A percentile compares a stretch with the other conserved stretches of the same genome.
phyloP scores from a whole-genome alignment of 2,797 vertebrate genomes.

The Buphagus erythrorhynchus region DNA sequence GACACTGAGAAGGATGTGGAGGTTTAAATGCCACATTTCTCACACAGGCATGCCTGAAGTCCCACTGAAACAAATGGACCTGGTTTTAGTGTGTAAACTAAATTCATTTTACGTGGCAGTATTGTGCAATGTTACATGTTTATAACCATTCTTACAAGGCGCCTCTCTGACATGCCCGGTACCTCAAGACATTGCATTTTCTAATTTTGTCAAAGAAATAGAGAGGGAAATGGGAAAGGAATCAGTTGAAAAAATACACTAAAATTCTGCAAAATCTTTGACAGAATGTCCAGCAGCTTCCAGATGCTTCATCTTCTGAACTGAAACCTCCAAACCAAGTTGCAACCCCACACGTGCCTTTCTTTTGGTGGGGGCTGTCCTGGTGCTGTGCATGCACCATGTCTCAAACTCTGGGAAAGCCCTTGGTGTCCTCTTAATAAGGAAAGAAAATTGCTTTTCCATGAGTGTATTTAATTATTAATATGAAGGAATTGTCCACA shows the following conservation, averaged over 20 bases:
- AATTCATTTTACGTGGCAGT: background rate
- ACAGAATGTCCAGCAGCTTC: background rate
- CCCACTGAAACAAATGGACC: background rate
- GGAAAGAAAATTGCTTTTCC: background rate
- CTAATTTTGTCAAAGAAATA: background rate
- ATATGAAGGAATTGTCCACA: background rate
- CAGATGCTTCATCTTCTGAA: background rate
- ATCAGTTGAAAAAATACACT: background rate
- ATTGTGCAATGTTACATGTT: background rate
- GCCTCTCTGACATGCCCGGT: accelerated
- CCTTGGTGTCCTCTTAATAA: background rate
- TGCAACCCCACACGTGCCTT: background rate
- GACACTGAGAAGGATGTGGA: background rate
- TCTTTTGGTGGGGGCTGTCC: background rate
- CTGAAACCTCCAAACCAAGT: background rate
- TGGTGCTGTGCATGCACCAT: background rate
- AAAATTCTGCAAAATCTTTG: background rate
- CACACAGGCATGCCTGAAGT: background rate
- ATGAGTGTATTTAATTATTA: background rate
- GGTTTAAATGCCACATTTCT: background rate
- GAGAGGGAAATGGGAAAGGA: background rate
- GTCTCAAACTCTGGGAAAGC: background rate
- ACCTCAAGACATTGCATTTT: background rate
- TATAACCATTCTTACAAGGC: background rate
- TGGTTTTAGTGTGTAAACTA: background rate